These are phyloP conservation scores for Vultur gryphus DNA, from an alignment of 2,797 vertebrate genomes.

Conservation along the genomic window DNA sequence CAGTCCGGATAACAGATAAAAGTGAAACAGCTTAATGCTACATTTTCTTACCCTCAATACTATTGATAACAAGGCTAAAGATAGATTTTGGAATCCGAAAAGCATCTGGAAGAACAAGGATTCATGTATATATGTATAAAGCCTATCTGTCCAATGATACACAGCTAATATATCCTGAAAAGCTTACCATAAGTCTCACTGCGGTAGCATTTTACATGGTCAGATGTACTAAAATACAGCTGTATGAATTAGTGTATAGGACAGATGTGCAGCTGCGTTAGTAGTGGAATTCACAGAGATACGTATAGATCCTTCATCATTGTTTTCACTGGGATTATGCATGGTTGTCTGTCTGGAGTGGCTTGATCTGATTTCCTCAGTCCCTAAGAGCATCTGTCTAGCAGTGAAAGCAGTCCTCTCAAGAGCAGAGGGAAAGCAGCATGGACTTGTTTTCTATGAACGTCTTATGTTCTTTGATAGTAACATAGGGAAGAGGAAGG, in stretches of 20 bases:
- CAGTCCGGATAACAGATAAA: background rate
- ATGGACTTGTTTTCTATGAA: background rate
- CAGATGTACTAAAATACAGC: background rate
- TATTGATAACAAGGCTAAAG: background rate
- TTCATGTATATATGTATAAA: background rate
- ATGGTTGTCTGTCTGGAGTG: background rate
- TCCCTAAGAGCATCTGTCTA: background rate
- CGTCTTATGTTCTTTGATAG: background rate
- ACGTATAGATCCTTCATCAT: fast-evolving
- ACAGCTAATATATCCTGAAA: background rate
- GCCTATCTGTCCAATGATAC: background rate
- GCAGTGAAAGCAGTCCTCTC: background rate
- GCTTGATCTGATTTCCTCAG: background rate
- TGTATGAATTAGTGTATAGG: background rate
- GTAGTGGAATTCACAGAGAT: background rate
- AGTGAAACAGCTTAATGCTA: background rate
- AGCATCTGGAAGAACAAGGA: background rate
- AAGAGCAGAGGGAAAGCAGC: background rate
- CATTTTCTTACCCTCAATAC: background rate
- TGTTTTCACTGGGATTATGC: background rate
- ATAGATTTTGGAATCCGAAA: background rate
- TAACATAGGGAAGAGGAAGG: background rate
- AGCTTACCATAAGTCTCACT: background rate
- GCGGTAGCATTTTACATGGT: background rate
- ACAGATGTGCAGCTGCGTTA: background rate